Base-by-base conservation (phyloP, 1,140 invertebrate species). In the Ridgeia piscesae region DNA sequence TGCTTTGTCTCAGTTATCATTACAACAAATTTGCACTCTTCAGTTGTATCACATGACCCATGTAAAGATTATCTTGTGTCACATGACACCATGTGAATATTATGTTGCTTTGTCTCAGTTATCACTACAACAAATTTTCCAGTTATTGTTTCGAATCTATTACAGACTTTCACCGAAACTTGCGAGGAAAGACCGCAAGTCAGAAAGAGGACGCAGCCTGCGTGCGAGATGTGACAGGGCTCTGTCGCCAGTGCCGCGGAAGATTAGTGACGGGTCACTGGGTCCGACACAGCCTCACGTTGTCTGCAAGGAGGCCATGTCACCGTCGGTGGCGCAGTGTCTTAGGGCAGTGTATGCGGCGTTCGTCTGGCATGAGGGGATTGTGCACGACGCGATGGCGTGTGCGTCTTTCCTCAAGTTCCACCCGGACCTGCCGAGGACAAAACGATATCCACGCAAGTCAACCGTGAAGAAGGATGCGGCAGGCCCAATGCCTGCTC, bases 361-460 rank as follows among this genome's bases (percentile, higher is more conserved):
- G 0, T 98, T 99, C 94, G 96, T 99, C 1, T 99, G 99, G 99
- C 99, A 99, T 95, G 98, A 99, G 96, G 98, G 98, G 1, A 98
- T 99, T 89, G 98, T 99, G 0, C 98, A 99, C 95, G 99, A 99
- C 95, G 98, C 98, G 8, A 99, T 99, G 97, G 98, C 99, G 0
- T 99, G 98, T 95, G 98, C 99, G 0, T 98, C 98, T 6, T 99
- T 98, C 95, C 96, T 99, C 0, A 99, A 99, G 96, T 99, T 99
- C 95, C 98, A 99, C 95, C 98, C 98, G 9, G 97, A 97, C 33
- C 96, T 99, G 93, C 95, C 21, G 95, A 96, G 92, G 95, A 92
- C 6, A 27, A 92, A 50, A 88, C 9, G n/a, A 1, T 34, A 90
- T 35, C 35, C 77, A 27, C 35, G 88, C 31, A 33, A 89, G 35